phyloP scores from a whole-genome alignment of 1,140 invertebrate genomes.

The silkworm (Bombyx mori) region DNA sequence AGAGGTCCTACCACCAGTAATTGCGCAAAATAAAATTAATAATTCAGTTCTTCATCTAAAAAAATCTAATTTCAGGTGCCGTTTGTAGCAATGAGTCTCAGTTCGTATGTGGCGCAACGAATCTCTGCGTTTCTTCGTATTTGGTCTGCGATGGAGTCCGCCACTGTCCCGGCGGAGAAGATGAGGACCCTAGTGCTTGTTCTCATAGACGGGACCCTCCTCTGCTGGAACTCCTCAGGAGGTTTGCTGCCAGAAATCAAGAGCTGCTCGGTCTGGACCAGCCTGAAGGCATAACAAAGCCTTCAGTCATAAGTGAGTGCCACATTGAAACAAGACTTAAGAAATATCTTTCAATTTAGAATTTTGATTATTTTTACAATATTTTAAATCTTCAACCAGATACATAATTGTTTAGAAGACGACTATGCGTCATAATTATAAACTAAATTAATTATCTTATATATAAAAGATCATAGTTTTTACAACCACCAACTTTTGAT shows the following conservation, averaged over 20 bases:
- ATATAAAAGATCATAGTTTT: too few species aligned
- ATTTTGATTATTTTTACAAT: too few species aligned
- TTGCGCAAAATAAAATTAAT: too few species aligned
- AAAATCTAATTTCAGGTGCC: constrained; percentile 33
- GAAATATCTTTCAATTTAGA: too few species aligned
- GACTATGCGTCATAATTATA: too few species aligned
- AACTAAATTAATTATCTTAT: too few species aligned
- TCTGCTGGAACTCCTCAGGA: constrained; percentile 48
- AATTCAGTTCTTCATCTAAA: too few species aligned
- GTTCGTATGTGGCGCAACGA: constrained; percentile 48
- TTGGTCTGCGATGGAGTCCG: constrained; percentile 74
- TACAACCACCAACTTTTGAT: too few species aligned
- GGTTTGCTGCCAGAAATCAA: constrained; percentile 59
- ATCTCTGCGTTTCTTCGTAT: constrained; percentile 73
- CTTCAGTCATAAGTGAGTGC: constrained; percentile 61
- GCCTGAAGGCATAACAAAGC: constrained; percentile 46
- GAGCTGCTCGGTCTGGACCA: constrained; percentile 54
- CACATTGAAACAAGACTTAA: neutral
- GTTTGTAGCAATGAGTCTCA: constrained; percentile 53
- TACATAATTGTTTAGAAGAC: too few species aligned
- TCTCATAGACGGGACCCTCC: constrained; percentile 45
- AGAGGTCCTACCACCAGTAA: too few species aligned
- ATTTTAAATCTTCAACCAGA: too few species aligned
- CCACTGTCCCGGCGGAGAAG: constrained; percentile 74
- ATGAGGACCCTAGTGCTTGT: constrained; percentile 49